phyloP scores from a whole-genome alignment of 2,888 invertebrate species.

The Andricus curvator region DNA sequence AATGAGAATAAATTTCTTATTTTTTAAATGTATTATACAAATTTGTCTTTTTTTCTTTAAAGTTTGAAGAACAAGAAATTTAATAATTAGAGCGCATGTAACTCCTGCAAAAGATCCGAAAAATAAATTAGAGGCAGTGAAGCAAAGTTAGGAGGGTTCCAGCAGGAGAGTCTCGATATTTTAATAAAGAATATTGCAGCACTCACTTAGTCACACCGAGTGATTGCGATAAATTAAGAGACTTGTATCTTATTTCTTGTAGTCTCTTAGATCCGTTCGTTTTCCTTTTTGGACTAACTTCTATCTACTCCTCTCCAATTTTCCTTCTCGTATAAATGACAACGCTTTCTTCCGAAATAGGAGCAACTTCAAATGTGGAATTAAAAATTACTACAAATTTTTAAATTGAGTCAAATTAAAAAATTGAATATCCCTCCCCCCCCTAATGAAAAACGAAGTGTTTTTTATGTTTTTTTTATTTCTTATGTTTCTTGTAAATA shows the following conservation, averaged over 20 bases:
- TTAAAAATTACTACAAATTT: too few species aligned
- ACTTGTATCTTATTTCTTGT: slow-evolving; percentile 49
- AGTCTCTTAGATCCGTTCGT: background rate
- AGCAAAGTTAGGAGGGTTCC: slow-evolving; percentile 35
- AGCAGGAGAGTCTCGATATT: slow-evolving; percentile 64
- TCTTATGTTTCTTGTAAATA: too few species aligned
- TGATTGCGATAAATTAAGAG: slow-evolving; percentile 73
- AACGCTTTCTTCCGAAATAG: too few species aligned
- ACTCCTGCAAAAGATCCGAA: background rate
- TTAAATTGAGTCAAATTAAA: too few species aligned
- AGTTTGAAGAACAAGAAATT: background rate
- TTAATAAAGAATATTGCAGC: slow-evolving; percentile 74
- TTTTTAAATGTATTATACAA: background rate
- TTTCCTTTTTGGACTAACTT: background rate
- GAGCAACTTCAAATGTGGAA: too few species aligned
- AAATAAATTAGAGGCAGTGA: slow-evolving; percentile 9
- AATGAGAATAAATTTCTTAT: too few species aligned
- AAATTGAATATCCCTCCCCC: too few species aligned
- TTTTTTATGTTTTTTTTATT: too few species aligned
- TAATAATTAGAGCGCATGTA: background rate
- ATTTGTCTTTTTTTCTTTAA: background rate
- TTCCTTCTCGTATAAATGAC: too few species aligned
- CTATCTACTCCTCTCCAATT: too few species aligned
- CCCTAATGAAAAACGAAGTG: too few species aligned
- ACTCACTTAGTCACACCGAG: slow-evolving; percentile 72